Evolutionary conservation across 2,797 vertebrate genomes (phyloP), one percentile per base, ranked within the genome.

Genomic region (Pterois miles): DNA sequence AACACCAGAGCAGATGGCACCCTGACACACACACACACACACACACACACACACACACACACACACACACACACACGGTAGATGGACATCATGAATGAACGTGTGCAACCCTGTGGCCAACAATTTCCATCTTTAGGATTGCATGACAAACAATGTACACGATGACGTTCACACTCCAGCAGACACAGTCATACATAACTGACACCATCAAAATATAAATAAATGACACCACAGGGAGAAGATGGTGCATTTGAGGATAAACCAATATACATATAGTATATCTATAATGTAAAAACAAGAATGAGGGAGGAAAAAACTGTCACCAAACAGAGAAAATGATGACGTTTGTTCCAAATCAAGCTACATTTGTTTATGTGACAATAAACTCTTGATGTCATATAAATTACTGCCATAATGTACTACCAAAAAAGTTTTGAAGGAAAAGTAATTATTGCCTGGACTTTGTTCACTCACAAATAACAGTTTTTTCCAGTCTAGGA

Each of bases 1-100:
- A 75, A 74, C 77, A 88, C 82, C 86, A 81, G 89, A 87, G 84
- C 94, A 94, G 93, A 94, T 94, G 93, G 91, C 83, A 78, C 69
- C 33, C 79, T 74, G 46, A 54, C 76, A 52, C 84, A 66, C 71
- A 53, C 70, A 53, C 69, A 65, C 56, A 68, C 62, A 62, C 73
- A 70, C 60, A 58, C 52, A 76, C 63, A 48, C 60, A 34, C 50
- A 43, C 12, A 59, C 62, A 33, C 20, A 40, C 38, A 74, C 14
- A 38, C 29, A 31, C 25, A 16, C 43, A 36, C 5, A 31, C 36
- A 59, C 62, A 69, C 53, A 65, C 38, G 18, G 34, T 60, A 46
- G 78, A 83, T 72, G 76, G 85, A 83, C 83, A 79, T 76, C 71
- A 65, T 67, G 40, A 77, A 71, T 81, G 43, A 84, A 68, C 31